phyloP scores from a whole-genome alignment of 2,888 invertebrate species.

The Lepidochitona cinerea region DNA sequence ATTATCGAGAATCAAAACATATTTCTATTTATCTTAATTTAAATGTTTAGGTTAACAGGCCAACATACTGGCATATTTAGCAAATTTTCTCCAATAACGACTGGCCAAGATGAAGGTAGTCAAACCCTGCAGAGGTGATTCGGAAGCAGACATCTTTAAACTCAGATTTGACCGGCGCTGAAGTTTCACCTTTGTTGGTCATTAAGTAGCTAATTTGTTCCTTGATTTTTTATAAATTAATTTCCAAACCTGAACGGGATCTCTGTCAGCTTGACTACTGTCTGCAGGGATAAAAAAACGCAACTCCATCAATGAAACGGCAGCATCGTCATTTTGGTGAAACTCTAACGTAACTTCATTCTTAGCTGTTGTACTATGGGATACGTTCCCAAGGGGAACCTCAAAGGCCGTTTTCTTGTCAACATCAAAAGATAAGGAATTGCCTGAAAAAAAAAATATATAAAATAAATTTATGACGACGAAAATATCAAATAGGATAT shows the following conservation, averaged over 20 bases:
- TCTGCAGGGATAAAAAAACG: conserved; percentile 93
- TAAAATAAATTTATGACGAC: not conserved
- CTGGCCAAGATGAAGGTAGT: too few relatives aligned
- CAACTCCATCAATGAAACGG: conserved; percentile 97
- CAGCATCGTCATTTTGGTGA: conserved; percentile 98
- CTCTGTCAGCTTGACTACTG: conserved; percentile 83
- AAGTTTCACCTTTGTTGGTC: too few relatives aligned
- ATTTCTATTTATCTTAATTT: too few relatives aligned
- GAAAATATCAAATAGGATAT: not conserved
- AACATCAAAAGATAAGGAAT: conserved; percentile 66
- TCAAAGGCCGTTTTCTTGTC: conserved; percentile 85
- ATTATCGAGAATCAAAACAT: too few relatives aligned
- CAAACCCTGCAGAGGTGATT: too few relatives aligned
- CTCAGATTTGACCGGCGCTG: too few relatives aligned
- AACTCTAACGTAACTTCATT: conserved; percentile 99
- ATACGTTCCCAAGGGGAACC: conserved; percentile 95
- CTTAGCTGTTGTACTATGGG: conserved; percentile 95
- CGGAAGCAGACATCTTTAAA: too few relatives aligned
- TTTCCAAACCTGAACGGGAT: conserved; percentile 81
- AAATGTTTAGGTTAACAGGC: too few relatives aligned
- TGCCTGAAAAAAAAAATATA: conserved; percentile 44
- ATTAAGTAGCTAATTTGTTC: too few relatives aligned
- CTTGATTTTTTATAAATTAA: too few relatives aligned
- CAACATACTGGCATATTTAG: too few relatives aligned
- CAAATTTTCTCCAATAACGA: too few relatives aligned